Conservation (phyloP, 2,888 invertebrate genomes). For the Mythimna albipuncta region DNA sequence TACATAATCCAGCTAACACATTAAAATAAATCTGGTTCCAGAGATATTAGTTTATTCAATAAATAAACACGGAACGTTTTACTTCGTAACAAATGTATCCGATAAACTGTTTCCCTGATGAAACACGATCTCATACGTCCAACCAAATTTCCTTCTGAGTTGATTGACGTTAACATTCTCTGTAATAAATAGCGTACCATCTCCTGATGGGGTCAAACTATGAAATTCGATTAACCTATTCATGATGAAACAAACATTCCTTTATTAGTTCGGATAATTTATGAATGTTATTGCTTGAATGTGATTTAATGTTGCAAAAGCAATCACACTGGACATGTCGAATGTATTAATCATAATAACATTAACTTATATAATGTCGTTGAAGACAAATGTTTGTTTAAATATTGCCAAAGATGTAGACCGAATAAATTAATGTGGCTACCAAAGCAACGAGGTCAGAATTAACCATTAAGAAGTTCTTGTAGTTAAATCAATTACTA, state of each 20-base stretch:
- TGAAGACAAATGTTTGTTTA: slow-evolving; percentile 47
- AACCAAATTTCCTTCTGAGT: slow-evolving; percentile 70
- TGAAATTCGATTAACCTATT: slow-evolving; percentile 80
- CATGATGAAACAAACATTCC: slow-evolving; percentile 72
- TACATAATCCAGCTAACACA: slow-evolving; percentile 59
- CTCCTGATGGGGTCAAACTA: slow-evolving; percentile 75
- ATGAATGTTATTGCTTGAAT: slow-evolving; percentile 61
- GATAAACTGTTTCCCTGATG: slow-evolving; percentile 71
- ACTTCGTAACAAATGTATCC: slow-evolving; percentile 68
- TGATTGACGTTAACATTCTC: slow-evolving; percentile 78
- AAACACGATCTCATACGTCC: slow-evolving; percentile 71
- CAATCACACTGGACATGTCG: slow-evolving; percentile 52
- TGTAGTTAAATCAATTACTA: slow-evolving; percentile 54
- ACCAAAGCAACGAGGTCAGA: slow-evolving; percentile 29
- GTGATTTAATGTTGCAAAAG: slow-evolving; percentile 59
- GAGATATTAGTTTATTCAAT: slow-evolving; percentile 61
- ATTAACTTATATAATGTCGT: slow-evolving; percentile 56
- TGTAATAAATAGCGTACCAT: slow-evolving; percentile 76
- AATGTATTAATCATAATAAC: slow-evolving; percentile 58
- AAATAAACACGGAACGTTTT: slow-evolving; percentile 63
- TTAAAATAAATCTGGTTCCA: slow-evolving; percentile 64
- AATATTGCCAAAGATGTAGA: slow-evolving; percentile 47
- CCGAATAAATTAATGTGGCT: slow-evolving; percentile 37
- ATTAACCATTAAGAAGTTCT: slow-evolving; percentile 45
- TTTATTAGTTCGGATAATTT: slow-evolving; percentile 70